Base-by-base conservation (phyloP, 2,797 vertebrate species). In the Siniperca obscura region DNA sequence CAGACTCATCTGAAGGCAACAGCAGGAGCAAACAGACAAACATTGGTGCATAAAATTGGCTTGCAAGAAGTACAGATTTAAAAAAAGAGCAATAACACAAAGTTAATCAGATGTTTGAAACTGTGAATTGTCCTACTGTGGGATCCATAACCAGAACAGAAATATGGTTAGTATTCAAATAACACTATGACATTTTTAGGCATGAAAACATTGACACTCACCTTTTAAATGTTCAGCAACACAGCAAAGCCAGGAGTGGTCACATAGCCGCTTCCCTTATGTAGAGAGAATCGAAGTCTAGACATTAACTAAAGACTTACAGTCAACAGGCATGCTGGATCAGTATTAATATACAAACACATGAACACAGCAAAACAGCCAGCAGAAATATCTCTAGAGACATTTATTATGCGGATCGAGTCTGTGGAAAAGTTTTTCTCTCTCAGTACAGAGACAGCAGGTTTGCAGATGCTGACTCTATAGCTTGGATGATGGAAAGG, bases 281-380 rank as follows among this genome's bases (percentile, higher is more conserved):
- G 0, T 14, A 34, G 21, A 46, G 38, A n/a, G 16, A 55, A 66
- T 4, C 21, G 11, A 22, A 53, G 59, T 62, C 30, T 57, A 44
- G 59, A 74, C 52, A 65, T n/a, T 52, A 53, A 25, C 34, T 44
- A 0, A 30, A 62, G n/a, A 55, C 40, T 55, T 16, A 40, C 9
- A 36, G 25, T 70, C 42, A 21, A 42, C 21, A 17, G 7, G 27
- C 10, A n/a, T n/a, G 16, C 60, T 71, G 60, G 21, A 80, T 74
- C 40, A 7, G 17, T 76, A 64, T 59, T 59, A 57, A 65, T 62
- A 57, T 34, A 70, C 38, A 77, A 67, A 66, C 22, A 34, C 48
- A 71, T 53, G 8, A 50, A 82, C 34, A 73, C 71, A 81, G 65
- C 34, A 76, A 46, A 68, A 70, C 65, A 83, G 53, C 56, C 55